phyloP scores from a whole-genome alignment of 2,888 invertebrate species.

The Mesorhabditis sp. region DNA sequence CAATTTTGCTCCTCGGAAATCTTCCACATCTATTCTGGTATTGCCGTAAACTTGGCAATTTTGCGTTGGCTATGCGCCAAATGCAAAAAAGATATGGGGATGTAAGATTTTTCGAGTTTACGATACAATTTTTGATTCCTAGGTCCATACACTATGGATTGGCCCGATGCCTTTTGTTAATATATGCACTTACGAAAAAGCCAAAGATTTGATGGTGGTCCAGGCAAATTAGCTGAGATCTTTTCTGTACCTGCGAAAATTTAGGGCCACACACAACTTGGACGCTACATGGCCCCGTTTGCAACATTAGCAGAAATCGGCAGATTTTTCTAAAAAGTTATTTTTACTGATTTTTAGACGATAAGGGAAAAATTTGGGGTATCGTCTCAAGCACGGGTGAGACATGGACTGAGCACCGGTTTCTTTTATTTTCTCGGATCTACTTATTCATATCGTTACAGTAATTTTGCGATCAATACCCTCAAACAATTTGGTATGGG shows the following conservation, averaged over 20 bases:
- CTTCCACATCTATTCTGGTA: no score
- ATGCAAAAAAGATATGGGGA: no score
- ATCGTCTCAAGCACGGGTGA: background rate
- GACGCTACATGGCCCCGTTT: background rate
- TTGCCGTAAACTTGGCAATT: no score
- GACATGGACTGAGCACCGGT: background rate
- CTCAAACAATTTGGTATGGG: background rate
- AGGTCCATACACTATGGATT: background rate
- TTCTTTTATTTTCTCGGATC: background rate
- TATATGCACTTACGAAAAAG: background rate
- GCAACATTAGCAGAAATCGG: background rate
- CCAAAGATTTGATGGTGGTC: background rate
- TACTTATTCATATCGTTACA: background rate
- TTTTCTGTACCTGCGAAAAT: background rate
- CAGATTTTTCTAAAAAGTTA: background rate
- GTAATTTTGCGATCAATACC: background rate
- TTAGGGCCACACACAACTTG: constrained; percentile 2
- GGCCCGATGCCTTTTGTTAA: constrained; percentile 2
- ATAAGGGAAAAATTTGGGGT: background rate
- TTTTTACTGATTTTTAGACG: background rate
- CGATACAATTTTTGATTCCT: background rate
- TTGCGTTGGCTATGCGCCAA: no score
- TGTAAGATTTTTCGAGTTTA: background rate
- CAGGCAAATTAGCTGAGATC: background rate
- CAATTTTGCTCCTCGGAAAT: no score